These are phyloP conservation scores for Acleris literana DNA, from an alignment of 2,888 invertebrate genomes.

Conservation along the genomic window DNA sequence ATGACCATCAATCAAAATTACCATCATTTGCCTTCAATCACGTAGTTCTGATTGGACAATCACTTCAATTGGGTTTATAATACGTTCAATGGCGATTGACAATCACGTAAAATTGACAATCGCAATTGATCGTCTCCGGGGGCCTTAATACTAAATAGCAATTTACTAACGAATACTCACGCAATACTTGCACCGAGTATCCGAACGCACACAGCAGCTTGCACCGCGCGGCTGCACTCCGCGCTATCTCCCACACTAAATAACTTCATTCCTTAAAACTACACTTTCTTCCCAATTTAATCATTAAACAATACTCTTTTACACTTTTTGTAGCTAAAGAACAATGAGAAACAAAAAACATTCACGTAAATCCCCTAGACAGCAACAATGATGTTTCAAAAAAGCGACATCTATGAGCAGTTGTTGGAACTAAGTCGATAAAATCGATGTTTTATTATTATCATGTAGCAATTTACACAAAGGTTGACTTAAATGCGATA, in stretches of 20 bases:
- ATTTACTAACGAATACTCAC: not conserved
- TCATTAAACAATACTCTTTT: not conserved
- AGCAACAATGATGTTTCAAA: not conserved
- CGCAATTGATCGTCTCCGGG: too few relatives aligned
- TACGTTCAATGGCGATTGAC: too few relatives aligned
- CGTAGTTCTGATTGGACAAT: too few relatives aligned
- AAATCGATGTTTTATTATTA: too few relatives aligned
- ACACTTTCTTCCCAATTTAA: not conserved
- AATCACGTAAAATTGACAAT: too few relatives aligned
- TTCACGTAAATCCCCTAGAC: not conserved
- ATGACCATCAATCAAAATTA: too few relatives aligned
- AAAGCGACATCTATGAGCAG: not conserved
- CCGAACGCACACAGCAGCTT: slow-evolving; percentile 22
- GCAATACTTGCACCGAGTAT: slow-evolving; percentile 7
- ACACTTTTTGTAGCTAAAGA: not conserved
- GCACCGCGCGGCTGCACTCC: slow-evolving; percentile 32
- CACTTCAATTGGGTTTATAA: too few relatives aligned
- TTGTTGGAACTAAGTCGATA: not conserved
- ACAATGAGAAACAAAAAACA: not conserved
- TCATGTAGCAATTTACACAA: too few relatives aligned
- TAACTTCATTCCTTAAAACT: slow-evolving; percentile 20
- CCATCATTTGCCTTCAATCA: too few relatives aligned
- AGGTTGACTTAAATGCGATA: too few relatives aligned
- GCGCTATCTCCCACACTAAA: slow-evolving; percentile 29
- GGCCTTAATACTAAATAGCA: too few relatives aligned